Conservation (phyloP, 2,113 vertebrate genomes). For the Gallinago jamesoni region DNA sequence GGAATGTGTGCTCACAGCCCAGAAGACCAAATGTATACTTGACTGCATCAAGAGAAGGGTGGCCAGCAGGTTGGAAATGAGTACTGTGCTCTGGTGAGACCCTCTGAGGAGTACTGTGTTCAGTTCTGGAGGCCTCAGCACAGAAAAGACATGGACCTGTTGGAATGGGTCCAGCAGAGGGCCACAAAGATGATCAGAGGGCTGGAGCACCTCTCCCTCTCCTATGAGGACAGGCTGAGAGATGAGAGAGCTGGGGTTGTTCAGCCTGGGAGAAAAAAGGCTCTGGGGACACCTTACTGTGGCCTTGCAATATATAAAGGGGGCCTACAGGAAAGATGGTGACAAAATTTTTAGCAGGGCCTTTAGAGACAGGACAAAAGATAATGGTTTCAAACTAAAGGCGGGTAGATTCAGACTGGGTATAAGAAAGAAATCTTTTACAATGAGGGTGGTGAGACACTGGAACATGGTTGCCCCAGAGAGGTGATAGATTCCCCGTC, state of each 20-base stretch:
- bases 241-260: not conserved
- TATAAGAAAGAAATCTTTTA: not conserved
- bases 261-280: not conserved
- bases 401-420: not conserved
- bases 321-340: not conserved
- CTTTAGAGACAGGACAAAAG: not conserved
- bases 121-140: not conserved
- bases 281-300: not conserved
- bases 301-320: not conserved
- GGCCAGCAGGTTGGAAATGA: not conserved
- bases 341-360: not conserved
- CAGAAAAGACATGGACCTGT: not conserved
- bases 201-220: not conserved
- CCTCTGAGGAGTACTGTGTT: not conserved
- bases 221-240: not conserved
- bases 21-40: not conserved
- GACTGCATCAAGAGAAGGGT: not conserved
- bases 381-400: not conserved
- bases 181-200: not conserved
- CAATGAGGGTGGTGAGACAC: not conserved
- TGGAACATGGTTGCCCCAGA: not conserved
- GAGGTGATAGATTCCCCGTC: not conserved
- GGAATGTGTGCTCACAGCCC: not conserved
- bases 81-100: not conserved
- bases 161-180: not conserved